A percentile compares a stretch with the other conserved stretches of the same genome.
Conservation (phyloP, 2,888 invertebrate genomes). For the Caenorhabditis sinica region DNA sequence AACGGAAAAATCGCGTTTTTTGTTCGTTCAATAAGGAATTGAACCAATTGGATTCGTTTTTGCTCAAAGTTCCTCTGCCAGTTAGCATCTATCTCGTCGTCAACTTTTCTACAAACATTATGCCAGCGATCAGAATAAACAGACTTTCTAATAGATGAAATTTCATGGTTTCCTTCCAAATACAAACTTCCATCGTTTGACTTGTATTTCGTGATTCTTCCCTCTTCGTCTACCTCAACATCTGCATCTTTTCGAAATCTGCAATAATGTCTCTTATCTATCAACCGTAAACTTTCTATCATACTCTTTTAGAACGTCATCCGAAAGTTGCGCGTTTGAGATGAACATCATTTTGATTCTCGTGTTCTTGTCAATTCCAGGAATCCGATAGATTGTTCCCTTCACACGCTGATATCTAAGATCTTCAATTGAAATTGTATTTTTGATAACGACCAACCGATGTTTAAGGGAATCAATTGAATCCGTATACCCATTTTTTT, state of each 20-base stretch:
- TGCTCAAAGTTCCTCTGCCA: too few relatives aligned
- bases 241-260: background rate
- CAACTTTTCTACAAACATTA: too few relatives aligned
- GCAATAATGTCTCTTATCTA: background rate
- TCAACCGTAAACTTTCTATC: background rate
- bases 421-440: too few relatives aligned
- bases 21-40: too few relatives aligned
- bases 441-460: too few relatives aligned
- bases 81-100: too few relatives aligned
- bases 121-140: background rate
- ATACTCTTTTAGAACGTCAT: background rate
- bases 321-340: background rate
- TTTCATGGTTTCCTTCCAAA: background rate
- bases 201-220: background rate
- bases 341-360: background rate
- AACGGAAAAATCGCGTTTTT: too few relatives aligned
- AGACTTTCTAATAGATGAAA: background rate
- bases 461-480: background rate
- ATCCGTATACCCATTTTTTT: background rate
- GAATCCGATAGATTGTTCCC: background rate
- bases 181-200: background rate
- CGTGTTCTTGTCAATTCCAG: background rate
- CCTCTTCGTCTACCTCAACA: background rate
- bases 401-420: background rate
- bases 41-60: too few relatives aligned